Conservation (phyloP, 2,113 vertebrate genomes). For the Pardalotus punctatus region DNA sequence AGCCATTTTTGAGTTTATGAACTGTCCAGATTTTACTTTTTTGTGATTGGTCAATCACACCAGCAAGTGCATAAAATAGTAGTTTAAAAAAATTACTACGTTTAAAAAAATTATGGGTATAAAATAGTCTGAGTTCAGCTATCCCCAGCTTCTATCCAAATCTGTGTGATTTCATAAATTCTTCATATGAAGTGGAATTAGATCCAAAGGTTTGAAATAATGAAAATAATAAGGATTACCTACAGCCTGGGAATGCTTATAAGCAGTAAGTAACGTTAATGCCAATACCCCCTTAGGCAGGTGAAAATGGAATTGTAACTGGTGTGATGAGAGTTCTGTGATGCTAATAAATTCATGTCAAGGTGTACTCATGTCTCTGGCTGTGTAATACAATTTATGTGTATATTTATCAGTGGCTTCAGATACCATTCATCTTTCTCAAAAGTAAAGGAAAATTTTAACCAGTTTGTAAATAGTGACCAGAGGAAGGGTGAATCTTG, state of each 20-base stretch:
- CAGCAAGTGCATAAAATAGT: background rate
- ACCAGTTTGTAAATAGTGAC: background rate
- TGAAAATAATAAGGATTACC: background rate
- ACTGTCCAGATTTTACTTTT: background rate
- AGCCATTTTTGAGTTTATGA: background rate
- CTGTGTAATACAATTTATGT: background rate
- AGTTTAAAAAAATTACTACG: background rate
- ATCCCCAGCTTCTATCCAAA: background rate
- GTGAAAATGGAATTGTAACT: slow-evolving; percentile 46
- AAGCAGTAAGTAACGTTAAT: background rate
- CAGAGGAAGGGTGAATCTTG: background rate
- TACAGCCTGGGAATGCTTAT: background rate
- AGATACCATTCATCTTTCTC: background rate
- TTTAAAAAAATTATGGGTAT: background rate
- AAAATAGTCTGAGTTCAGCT: background rate
- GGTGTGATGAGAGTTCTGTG: background rate
- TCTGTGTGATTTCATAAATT: background rate
- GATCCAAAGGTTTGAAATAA: background rate
- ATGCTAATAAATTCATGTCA: background rate
- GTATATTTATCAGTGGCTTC: background rate
- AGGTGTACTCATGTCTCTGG: background rate
- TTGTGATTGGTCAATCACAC: background rate
- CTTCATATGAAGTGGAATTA: background rate
- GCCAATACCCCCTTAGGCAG: background rate
- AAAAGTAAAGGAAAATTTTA: background rate